Base-by-base conservation (phyloP, 1,140 invertebrate genomes). In the Heterodera schachtii region DNA sequence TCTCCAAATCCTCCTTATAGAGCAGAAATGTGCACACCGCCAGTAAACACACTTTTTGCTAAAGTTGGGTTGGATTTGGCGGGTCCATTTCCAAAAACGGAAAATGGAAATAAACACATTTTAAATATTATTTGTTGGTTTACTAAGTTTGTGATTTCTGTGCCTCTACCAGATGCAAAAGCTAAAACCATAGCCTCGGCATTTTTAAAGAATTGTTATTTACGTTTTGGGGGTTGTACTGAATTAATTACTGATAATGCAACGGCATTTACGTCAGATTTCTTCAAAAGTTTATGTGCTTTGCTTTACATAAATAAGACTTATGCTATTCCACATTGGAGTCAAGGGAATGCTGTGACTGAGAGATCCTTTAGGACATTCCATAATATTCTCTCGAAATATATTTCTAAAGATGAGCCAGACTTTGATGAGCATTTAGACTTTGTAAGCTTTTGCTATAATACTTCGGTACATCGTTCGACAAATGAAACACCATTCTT, bases 61-160 rank as follows among this genome's bases (percentile, higher is more conserved):
- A 75, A 64, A 69, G 57, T 83, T 5, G 70, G 47, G 0, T 16
- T 83, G 3, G 82, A 83, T 46, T 41, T 82, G 21, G 57, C 57
- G 3, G 82, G 82, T 4, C 82, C 80, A 7, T 78, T 83, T 19
- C 71, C 71, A 2, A 60, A 31, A 21, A 76, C 71, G 1, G 9
- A 76, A 13, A 80, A 81, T 16, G 81, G 82, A 0, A 66, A 83
- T 49, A 67, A 60, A 46, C 82, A 76, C 16, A 67, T 83, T 8
- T n/a, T 83, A 49, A 82, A 82, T n/a, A 49, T 75, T 16, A 75
- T 82, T 2, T 79, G 73, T 46, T 74, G 47, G 43, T 82, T 82
- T 41, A 82, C 81, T 13, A 81, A 81, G 57, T 82, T 73, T 21
- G 81, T 82, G 4, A 52, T 82, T 49, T 82, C 81, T 3, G 74